Evolutionary conservation across 2,888 invertebrate genomes (phyloP).

Genomic region (Phaonia tiefii): DNA sequence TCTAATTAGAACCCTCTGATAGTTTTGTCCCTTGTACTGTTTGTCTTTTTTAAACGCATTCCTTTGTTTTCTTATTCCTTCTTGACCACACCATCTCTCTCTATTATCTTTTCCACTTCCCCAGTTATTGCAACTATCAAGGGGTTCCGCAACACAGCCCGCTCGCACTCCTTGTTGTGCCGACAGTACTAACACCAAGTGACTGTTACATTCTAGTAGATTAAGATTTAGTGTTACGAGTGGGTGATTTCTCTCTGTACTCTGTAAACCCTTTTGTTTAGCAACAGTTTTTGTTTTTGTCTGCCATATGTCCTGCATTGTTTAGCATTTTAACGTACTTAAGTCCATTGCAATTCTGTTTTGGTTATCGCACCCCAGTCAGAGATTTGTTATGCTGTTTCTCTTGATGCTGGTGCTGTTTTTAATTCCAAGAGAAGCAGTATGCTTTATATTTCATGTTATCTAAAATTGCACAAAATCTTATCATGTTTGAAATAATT

Average conservation of each 20-base stretch:
- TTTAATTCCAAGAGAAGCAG: not conserved
- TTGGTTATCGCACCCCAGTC: not conserved
- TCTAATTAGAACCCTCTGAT: too few species aligned
- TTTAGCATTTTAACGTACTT: slow-evolving; percentile 22
- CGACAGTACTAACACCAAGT: too few species aligned
- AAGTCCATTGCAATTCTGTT: not conserved
- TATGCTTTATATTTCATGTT: not conserved
- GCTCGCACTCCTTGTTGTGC: not conserved
- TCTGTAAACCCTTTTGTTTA: not conserved
- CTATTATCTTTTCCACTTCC: not conserved
- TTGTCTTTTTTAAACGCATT: not conserved
- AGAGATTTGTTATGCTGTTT: too few species aligned
- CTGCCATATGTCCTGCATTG: not conserved
- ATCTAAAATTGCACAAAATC: slow-evolving; percentile 2
- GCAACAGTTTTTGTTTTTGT: not conserved
- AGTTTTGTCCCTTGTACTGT: too few species aligned
- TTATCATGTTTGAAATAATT: not conserved
- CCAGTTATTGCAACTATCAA: not conserved
- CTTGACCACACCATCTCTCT: not conserved
- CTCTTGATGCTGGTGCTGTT: too few species aligned
- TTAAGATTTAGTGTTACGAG: slow-evolving; percentile 39
- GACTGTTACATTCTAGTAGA: slow-evolving; percentile 34
- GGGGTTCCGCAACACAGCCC: not conserved
- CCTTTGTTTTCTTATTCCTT: not conserved
- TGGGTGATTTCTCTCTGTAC: not conserved